These are phyloP conservation scores for Drosophila sechellia DNA, from an alignment of 1,140 invertebrate genomes.

Conservation along the genomic window DNA sequence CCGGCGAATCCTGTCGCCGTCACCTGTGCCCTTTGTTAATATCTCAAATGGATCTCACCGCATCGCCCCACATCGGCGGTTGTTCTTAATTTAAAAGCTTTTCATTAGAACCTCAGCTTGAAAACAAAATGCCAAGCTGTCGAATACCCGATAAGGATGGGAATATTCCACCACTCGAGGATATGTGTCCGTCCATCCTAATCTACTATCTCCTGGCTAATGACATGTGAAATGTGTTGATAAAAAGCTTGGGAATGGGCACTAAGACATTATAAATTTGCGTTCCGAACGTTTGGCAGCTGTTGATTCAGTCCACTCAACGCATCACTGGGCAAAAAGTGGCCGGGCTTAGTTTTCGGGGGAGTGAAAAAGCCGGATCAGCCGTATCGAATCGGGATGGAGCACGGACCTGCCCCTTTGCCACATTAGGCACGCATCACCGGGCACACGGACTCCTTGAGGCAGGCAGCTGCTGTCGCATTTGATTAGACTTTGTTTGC, in stretches of 20 bases:
- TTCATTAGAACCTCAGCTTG: conserved; percentile 34
- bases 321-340: conserved; percentile 67
- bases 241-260: conserved; percentile 72
- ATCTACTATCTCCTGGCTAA: conserved; percentile 46
- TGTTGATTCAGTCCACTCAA: conserved; percentile 71
- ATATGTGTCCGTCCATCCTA: neutral
- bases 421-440: conserved; percentile 76
- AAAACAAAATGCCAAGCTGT: conserved; percentile 39
- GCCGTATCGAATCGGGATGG: conserved; percentile 16
- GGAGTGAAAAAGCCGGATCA: conserved; percentile 42
- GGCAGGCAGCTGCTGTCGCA: conserved; percentile 60
- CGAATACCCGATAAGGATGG: conserved; percentile 19
- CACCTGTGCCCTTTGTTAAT: conserved; percentile 77
- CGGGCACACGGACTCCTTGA: conserved; percentile 22
- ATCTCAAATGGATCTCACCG: conserved; percentile 67
- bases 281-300: conserved; percentile 68
- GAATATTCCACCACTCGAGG: conserved; percentile 1
- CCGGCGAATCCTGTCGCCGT: conserved; percentile 13
- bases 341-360: conserved; percentile 21
- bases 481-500: conserved; percentile 75
- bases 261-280: conserved; percentile 63
- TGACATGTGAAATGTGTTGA: conserved; percentile 79
- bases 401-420: conserved; percentile 56
- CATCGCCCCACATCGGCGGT: conserved; percentile 7
- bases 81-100: conserved; percentile 60